Conservation (phyloP, 2,113 vertebrate genomes). For the Sardina pilchardus region DNA sequence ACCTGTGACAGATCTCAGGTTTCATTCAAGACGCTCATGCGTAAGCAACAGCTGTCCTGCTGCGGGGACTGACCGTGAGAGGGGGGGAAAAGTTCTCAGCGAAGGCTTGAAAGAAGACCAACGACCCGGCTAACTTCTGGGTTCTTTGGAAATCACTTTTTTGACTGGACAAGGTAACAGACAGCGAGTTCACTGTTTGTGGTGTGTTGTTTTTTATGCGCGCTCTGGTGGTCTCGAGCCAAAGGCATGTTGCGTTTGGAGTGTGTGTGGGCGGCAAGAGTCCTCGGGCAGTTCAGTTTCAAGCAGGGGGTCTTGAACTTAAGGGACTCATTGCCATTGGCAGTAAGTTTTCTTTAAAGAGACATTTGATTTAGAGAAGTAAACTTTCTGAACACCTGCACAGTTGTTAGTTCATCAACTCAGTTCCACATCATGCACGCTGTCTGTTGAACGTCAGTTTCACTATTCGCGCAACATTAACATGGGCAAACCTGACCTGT, state of each 20-base stretch:
- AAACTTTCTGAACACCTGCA: not conserved
- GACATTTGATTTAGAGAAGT: not conserved
- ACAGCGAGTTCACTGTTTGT: slow-evolving; percentile 10
- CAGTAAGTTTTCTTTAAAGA: not conserved
- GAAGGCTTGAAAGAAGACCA: slow-evolving; percentile 57
- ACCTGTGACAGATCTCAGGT: slow-evolving; percentile 84
- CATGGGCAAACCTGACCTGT: not conserved
- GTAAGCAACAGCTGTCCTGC: slow-evolving; percentile 78
- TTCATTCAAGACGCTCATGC: slow-evolving; percentile 82
- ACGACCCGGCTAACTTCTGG: slow-evolving; percentile 57
- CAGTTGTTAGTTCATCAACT: not conserved
- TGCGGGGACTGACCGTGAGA: slow-evolving; percentile 53
- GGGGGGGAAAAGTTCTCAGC: slow-evolving; percentile 56
- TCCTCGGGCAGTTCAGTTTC: not conserved
- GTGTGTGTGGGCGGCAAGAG: not conserved
- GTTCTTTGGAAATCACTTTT: slow-evolving; percentile 56
- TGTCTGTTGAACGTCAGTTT: not conserved
- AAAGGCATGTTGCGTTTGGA: slow-evolving; percentile 19
- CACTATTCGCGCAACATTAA: not conserved
- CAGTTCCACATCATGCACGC: not conserved
- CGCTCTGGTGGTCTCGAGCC: not conserved
- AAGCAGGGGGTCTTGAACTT: slow-evolving; percentile 40
- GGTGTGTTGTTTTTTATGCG: not conserved
- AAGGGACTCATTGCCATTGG: slow-evolving; percentile 5
- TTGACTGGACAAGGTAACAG: slow-evolving; percentile 54